phyloP scores from a whole-genome alignment of 1,140 invertebrate species.

The Musca domestica region DNA sequence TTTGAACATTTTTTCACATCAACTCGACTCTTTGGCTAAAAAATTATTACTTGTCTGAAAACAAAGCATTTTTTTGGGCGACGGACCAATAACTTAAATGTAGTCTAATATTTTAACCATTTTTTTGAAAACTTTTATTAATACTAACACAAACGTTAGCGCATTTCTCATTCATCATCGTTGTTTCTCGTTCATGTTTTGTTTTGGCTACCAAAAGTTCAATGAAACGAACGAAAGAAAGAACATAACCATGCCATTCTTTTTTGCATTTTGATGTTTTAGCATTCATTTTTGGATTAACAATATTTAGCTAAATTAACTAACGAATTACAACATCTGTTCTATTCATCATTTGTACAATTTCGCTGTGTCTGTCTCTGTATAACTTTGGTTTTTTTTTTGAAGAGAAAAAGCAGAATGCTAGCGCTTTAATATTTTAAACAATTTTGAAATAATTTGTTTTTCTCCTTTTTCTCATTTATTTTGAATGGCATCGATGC shows the following conservation, averaged over 20 bases:
- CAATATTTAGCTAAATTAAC: neutral
- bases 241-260: too few species aligned
- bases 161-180: neutral
- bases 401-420: neutral
- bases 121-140: neutral
- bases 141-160: neutral
- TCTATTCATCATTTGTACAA: too few species aligned
- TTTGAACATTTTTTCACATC: too few species aligned
- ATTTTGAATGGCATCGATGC: slow-evolving; percentile 2
- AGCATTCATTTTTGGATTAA: slow-evolving; percentile 2
- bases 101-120: slow-evolving; percentile 1
- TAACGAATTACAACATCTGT: neutral
- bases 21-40: too few species aligned
- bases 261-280: slow-evolving; percentile 22
- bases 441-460: neutral
- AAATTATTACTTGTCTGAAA: too few species aligned
- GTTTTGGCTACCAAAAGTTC: neutral
- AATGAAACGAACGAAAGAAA: too few species aligned
- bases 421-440: neutral
- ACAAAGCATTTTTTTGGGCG: too few species aligned
- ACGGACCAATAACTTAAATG: neutral
- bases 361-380: too few species aligned
- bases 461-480: neutral
- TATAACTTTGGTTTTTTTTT: too few species aligned
- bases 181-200: neutral